phyloP scores from a whole-genome alignment of 2,888 invertebrate species.

The Epinotia brunnichana region DNA sequence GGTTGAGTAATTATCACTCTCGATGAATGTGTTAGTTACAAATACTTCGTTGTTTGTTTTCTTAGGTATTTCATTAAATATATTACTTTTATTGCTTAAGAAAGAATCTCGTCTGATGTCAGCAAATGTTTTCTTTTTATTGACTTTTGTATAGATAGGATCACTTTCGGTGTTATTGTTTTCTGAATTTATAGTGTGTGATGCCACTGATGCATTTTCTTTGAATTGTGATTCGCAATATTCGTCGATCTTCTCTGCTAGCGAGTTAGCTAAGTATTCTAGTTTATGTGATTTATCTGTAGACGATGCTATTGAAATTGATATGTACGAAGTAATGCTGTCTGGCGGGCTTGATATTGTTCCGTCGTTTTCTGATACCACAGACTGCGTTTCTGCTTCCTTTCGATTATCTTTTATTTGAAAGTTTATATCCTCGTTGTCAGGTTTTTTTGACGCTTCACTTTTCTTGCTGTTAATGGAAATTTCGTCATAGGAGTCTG shows the following conservation, averaged over 20 bases:
- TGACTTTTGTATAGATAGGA: constrained; percentile 75
- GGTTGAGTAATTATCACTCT: constrained; percentile 71
- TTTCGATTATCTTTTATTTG: constrained; percentile 51
- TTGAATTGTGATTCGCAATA: constrained; percentile 79
- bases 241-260: constrained; percentile 82
- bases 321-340: constrained; percentile 81
- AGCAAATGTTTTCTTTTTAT: constrained; percentile 83
- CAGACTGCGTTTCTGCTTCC: constrained; percentile 67
- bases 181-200: constrained; percentile 61
- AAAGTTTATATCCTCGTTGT: constrained; percentile 47
- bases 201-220: constrained; percentile 66
- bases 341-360: constrained; percentile 78
- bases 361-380: constrained; percentile 79
- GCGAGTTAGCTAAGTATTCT: constrained; percentile 79
- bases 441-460: constrained; percentile 51
- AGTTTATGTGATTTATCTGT: constrained; percentile 78
- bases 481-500: constrained; percentile 65
- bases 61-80: constrained; percentile 67
- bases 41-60: constrained; percentile 70
- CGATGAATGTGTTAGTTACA: constrained; percentile 72
- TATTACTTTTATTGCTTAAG: constrained; percentile 68
- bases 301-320: constrained; percentile 80
- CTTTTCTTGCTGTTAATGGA: constrained; percentile 60
- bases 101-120: constrained; percentile 74
- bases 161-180: constrained; percentile 66